Conservation (phyloP, 2,888 invertebrate genomes). For the Ennomos erosarius region DNA sequence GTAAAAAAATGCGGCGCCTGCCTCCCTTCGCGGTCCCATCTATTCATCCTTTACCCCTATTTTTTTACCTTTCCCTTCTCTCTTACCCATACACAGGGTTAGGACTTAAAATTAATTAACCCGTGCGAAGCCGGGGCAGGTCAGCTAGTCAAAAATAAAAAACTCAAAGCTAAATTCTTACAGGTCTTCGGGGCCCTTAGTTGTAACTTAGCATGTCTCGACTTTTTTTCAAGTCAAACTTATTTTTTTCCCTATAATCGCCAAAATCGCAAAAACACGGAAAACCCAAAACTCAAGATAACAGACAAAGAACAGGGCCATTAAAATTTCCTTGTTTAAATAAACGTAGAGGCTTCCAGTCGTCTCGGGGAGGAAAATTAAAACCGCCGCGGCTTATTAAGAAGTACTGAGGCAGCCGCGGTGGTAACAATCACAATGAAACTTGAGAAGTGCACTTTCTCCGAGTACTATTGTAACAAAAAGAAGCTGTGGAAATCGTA, state of each 20-base stretch:
- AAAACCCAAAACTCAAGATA: conserved; percentile 31
- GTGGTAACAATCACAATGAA: conserved; percentile 40
- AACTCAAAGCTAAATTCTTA: too few relatives aligned
- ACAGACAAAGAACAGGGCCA: conserved; percentile 35
- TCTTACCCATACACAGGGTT: too few relatives aligned
- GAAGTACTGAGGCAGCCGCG: conserved; percentile 30
- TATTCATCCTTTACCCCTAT: too few relatives aligned
- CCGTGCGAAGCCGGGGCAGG: too few relatives aligned
- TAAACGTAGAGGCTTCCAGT: conserved; percentile 32
- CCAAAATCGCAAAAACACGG: conserved; percentile 33
- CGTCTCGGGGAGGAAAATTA: conserved; percentile 26
- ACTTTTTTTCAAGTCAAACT: too few relatives aligned
- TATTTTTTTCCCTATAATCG: conserved; percentile 3
- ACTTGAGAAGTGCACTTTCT: conserved; percentile 41
- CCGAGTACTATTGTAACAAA: conserved; percentile 32
- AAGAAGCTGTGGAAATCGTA: conserved; percentile 37
- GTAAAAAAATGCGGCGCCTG: too few relatives aligned
- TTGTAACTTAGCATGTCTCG: too few relatives aligned
- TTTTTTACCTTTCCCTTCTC: too few relatives aligned
- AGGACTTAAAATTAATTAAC: too few relatives aligned
- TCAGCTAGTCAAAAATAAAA: too few relatives aligned
- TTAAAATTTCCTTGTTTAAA: conserved; percentile 41
- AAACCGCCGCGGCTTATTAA: conserved; percentile 35
- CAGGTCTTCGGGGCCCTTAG: too few relatives aligned
- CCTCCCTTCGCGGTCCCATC: too few relatives aligned